Evolutionary conservation across 1,140 invertebrate genomes (phyloP).

Genomic region (Phortica variegata): DNA sequence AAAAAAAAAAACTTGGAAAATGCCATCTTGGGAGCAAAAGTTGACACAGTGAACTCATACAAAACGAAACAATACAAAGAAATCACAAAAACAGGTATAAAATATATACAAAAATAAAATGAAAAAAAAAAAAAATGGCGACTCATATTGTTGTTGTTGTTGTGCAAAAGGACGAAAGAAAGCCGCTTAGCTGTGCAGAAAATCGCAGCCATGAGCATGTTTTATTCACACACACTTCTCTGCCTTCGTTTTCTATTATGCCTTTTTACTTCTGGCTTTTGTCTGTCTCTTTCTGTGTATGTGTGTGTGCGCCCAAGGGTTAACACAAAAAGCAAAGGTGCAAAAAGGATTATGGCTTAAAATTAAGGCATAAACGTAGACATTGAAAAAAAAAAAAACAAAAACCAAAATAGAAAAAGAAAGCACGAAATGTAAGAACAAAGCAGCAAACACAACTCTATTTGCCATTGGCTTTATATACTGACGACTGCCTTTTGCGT

Average conservation of each 20-base stretch:
- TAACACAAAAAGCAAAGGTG: conserved; percentile 34
- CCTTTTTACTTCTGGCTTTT: no score
- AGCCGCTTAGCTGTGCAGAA: no score
- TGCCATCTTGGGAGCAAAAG: no score
- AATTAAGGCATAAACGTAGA: conserved; percentile 22
- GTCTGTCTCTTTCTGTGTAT: conserved; percentile 10
- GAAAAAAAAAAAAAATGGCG: no score
- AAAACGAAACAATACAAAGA: no score
- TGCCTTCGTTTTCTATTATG: no score
- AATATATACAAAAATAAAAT: no score
- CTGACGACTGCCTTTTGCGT: not conserved
- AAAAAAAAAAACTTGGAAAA: no score
- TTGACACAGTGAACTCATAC: no score
- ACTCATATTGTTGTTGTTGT: no score
- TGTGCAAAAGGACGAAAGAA: no score
- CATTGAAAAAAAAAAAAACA: conserved; percentile 35
- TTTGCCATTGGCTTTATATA: not conserved
- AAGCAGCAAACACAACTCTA: conserved; percentile 9
- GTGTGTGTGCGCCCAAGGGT: conserved; percentile 23
- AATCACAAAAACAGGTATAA: no score
- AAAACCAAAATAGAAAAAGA: conserved; percentile 3
- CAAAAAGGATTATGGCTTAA: conserved; percentile 21
- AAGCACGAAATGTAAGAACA: conserved; percentile 23
- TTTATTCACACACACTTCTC: not conserved
- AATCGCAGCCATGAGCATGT: not conserved